Evolutionary conservation across 2,113 vertebrate species (phyloP), one percentile per base, ranked within the genome.

Genomic region (Peucedramus taeniatus): DNA sequence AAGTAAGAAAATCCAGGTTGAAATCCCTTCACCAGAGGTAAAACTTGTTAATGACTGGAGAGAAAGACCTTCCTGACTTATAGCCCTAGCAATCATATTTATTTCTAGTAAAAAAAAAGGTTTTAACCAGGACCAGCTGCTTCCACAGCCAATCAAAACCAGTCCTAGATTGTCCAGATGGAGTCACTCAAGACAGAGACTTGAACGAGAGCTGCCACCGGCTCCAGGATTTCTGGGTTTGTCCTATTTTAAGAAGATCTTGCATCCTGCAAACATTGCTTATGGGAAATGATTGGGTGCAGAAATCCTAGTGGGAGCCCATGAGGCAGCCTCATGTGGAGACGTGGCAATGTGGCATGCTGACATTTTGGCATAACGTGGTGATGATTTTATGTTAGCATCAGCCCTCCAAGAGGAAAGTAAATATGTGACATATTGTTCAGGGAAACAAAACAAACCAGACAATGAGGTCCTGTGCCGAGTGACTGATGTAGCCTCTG

Each of bases 101-200:
- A 84, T 51, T 96, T 91, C 77, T 90, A 87, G 76, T 78, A 50
- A 77, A 88, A 71, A 88, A 71, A 89, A 89, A 47, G 19, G 66
- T 54, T 79, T 92, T 97, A 97, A 97, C 80, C 72, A 90, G 47
- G 75, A 96, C 83, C 92, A 96, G 94, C 92, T 96, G 92, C 80
- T 86, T 81, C 56, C 56, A 86, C 37, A 77, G 37, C 68, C 88
- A 93, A 92, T 92, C 88, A 92, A 91, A 96, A 97, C 44, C 85
- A 83, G 68, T 88, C 90, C 87, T 93, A 53, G 61, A 85, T 88
- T 77, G 90, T 95, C 94, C 96, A 96, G 96, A 97, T 94, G 96
- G 96, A 97, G 94, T 96, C 96, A 97, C 96, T 96, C 96, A 96
- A 96, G 93, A 89, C 93, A 93, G 96, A 94, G 76, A 71, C 90